These are phyloP conservation scores for Holacanthus passer DNA, from an alignment of 2,113 vertebrate species.

Conservation along the genomic window DNA sequence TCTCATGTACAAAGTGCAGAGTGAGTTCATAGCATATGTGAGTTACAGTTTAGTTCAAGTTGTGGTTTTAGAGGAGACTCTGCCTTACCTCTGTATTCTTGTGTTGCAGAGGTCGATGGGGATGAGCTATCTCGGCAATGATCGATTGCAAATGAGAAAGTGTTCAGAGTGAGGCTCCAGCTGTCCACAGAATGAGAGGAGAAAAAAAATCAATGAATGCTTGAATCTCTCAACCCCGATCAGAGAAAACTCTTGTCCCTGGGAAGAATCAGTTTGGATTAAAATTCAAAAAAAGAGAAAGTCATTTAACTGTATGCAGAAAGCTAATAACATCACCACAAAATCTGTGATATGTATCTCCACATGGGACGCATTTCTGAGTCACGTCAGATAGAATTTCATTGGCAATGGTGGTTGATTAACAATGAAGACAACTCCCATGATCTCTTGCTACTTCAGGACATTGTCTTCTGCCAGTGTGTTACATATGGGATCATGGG, in stretches of 20 bases:
- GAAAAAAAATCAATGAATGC: slow-evolving; percentile 51
- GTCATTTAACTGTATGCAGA: not conserved
- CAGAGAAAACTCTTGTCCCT: slow-evolving; percentile 16
- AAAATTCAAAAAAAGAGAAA: not conserved
- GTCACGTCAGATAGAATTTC: too few relatives aligned
- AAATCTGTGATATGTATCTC: not conserved
- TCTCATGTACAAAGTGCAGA: not conserved
- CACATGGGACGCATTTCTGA: too few relatives aligned
- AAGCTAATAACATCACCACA: not conserved
- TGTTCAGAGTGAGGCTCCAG: slow-evolving; percentile 41
- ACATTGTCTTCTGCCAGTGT: too few relatives aligned
- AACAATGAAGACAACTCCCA: too few relatives aligned
- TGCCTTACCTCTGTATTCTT: slow-evolving; percentile 7
- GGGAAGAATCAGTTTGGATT: not conserved
- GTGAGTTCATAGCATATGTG: not conserved
- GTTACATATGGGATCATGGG: too few relatives aligned
- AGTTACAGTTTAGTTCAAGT: slow-evolving; percentile 8
- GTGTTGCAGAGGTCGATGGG: slow-evolving; percentile 42
- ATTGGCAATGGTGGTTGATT: too few relatives aligned
- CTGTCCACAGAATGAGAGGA: slow-evolving; percentile 37
- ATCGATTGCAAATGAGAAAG: slow-evolving; percentile 67
- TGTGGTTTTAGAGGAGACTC: slow-evolving; percentile 22
- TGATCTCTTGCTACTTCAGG: too few relatives aligned
- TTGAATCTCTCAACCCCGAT: slow-evolving; percentile 30
- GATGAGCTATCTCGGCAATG: slow-evolving; percentile 49